Evolutionary conservation across 2,888 invertebrate species (phyloP).

Genomic region (Ormyrus labotus): DNA sequence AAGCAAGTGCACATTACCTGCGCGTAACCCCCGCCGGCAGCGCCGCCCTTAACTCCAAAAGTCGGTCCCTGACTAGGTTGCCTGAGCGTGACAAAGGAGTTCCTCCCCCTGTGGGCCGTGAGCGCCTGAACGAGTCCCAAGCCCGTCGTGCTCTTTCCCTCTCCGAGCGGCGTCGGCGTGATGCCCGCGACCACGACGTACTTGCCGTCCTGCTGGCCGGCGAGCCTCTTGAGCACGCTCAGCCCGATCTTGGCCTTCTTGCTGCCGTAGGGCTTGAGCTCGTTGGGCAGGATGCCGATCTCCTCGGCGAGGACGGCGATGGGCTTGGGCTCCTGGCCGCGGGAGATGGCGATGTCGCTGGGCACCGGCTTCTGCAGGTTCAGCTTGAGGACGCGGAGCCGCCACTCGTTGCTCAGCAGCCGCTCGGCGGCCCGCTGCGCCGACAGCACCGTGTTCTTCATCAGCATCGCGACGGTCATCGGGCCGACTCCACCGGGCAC

Average conservation of each 20-base stretch:
- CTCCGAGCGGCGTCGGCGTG: slow-evolving; percentile 98
- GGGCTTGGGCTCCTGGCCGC: slow-evolving; percentile 91
- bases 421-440: slow-evolving; percentile 82
- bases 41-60: slow-evolving; percentile 98
- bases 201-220: slow-evolving; percentile 85
- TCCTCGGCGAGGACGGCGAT: slow-evolving; percentile 87
- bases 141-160: slow-evolving; percentile 98
- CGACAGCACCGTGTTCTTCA: slow-evolving; percentile 94
- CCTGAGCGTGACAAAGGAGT: slow-evolving; percentile 94
- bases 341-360: slow-evolving; percentile 94
- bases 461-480: slow-evolving; percentile 99
- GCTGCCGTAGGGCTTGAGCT: slow-evolving; percentile 93
- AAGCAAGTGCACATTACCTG: slow-evolving; percentile 78
- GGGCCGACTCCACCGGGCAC: slow-evolving; percentile 99
- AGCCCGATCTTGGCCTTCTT: slow-evolving; percentile 96
- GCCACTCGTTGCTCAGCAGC: slow-evolving; percentile 83
- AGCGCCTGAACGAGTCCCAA: slow-evolving; percentile 96
- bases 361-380: slow-evolving; percentile 86
- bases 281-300: slow-evolving; percentile 87
- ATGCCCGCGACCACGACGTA: slow-evolving; percentile 98
- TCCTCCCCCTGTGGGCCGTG: slow-evolving; percentile 87
- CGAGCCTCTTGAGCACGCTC: slow-evolving; percentile 86
- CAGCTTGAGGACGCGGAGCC: slow-evolving; percentile 82
- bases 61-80: slow-evolving; percentile 99
- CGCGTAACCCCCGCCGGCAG: slow-evolving; percentile 98